Evolutionary conservation across 2,888 invertebrate genomes (phyloP).

Genomic region (Argynnis bischoffii): DNA sequence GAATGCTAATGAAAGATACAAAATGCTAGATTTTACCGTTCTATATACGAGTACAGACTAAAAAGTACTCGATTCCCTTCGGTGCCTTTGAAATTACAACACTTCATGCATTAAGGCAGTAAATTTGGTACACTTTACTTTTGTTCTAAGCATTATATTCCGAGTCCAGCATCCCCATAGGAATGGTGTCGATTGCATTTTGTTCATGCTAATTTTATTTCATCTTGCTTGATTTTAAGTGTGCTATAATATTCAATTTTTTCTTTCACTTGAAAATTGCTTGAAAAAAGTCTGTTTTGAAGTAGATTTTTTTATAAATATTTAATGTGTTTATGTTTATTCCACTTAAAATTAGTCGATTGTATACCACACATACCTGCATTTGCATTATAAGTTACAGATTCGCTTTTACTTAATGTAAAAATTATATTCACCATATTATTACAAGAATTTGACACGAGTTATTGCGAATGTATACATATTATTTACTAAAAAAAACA

Average conservation of each 20-base stretch:
- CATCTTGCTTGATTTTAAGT: conserved; percentile 46
- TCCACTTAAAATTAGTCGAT: too few relatives aligned
- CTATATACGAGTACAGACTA: background rate
- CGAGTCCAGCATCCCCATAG: conserved; percentile 46
- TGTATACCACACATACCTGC: too few relatives aligned
- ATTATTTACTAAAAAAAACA: background rate
- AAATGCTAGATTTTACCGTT: background rate
- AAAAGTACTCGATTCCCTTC: conserved; percentile 24
- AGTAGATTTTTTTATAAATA: too few relatives aligned
- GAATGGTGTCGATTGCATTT: conserved; percentile 52
- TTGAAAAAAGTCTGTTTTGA: too few relatives aligned
- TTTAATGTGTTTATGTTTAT: too few relatives aligned
- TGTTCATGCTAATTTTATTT: conserved; percentile 57
- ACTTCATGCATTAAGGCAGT: conserved; percentile 26
- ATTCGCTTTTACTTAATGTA: too few relatives aligned
- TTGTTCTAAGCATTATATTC: conserved; percentile 42
- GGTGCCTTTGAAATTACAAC: conserved; percentile 32
- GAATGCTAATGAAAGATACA: background rate
- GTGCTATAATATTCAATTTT: conserved; percentile 42
- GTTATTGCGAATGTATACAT: too few relatives aligned
- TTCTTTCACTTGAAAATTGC: background rate
- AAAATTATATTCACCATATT: too few relatives aligned
- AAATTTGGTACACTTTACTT: conserved; percentile 36
- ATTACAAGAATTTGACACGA: too few relatives aligned
- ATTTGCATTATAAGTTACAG: too few relatives aligned